A percentile compares a stretch with the other conserved stretches of the same genome.
These are phyloP conservation scores for Drosophila biarmipes DNA, from an alignment of 1,140 invertebrate species.

Conservation along the genomic window DNA sequence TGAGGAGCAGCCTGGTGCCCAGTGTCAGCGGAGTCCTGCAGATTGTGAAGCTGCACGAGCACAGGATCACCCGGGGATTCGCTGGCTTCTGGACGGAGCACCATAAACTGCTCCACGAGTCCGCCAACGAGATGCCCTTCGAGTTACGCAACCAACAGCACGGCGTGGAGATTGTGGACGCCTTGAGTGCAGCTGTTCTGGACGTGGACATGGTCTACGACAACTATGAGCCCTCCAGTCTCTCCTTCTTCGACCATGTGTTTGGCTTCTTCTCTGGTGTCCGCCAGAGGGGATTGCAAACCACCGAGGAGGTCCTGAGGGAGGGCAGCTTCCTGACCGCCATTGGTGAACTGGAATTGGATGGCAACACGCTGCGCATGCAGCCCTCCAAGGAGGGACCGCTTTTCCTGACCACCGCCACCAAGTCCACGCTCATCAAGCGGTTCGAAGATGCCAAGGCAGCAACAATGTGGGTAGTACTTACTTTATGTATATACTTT, in stretches of 20 bases:
- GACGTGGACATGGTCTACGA: constrained; percentile 92
- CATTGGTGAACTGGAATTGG: constrained; percentile 89
- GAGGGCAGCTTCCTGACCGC: constrained; percentile 91
- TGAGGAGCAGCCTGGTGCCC: constrained; percentile 89
- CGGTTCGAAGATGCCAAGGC: constrained; percentile 88
- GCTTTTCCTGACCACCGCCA: constrained; percentile 90
- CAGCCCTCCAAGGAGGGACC: constrained; percentile 89
- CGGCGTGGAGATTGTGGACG: constrained; percentile 89
- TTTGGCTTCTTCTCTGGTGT: constrained; percentile 92
- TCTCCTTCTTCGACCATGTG: constrained; percentile 90
- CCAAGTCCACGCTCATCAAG: constrained; percentile 88
- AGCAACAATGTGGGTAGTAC: constrained; percentile 59
- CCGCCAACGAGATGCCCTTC: constrained; percentile 91
- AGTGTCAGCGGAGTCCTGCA: constrained; percentile 90
- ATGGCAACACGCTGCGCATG: constrained; percentile 86
- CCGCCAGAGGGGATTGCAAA: constrained; percentile 90
- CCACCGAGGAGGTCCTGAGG: constrained; percentile 91
- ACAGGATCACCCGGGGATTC: constrained; percentile 89
- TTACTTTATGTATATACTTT: too few relatives aligned
- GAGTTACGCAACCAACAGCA: constrained; percentile 87
- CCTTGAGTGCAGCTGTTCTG: constrained; percentile 89
- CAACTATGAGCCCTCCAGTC: constrained; percentile 89
- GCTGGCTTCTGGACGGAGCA: constrained; percentile 93
- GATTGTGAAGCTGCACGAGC: constrained; percentile 87
- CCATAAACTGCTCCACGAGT: constrained; percentile 89